A percentile compares a stretch with the other conserved stretches of the same genome.
These are phyloP conservation scores for Fissipunctia ypsillon DNA, from an alignment of 2,888 invertebrate genomes.

Conservation along the genomic window DNA sequence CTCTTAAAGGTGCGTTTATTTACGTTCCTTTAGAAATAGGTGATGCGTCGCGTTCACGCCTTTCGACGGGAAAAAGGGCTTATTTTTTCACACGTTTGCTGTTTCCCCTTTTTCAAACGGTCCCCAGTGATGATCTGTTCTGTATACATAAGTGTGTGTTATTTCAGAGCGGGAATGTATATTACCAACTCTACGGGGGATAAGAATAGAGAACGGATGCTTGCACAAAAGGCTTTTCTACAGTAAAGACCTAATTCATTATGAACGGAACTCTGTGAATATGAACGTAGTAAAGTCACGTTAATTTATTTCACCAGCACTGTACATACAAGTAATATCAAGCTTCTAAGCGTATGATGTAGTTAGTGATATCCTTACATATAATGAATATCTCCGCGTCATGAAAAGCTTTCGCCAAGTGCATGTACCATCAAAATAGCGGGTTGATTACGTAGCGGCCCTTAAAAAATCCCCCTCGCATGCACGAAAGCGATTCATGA, in stretches of 20 bases:
- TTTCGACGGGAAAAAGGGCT: slow-evolving; percentile 78
- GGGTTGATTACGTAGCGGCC: slow-evolving; percentile 72
- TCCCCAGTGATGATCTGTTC: slow-evolving; percentile 64
- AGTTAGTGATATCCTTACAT: slow-evolving; percentile 28
- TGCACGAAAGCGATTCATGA: slow-evolving; percentile 85
- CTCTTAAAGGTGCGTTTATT: slow-evolving; percentile 86
- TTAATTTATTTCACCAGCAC: slow-evolving; percentile 12
- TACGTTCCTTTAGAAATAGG: slow-evolving; percentile 87
- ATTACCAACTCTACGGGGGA: slow-evolving; percentile 15
- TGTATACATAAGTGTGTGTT: slow-evolving; percentile 49
- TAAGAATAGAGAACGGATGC: slow-evolving; percentile 20
- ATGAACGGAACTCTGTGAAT: slow-evolving; percentile 18
- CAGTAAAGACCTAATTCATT: slow-evolving; percentile 11
- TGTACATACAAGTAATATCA: not conserved
- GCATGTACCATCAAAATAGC: slow-evolving; percentile 66
- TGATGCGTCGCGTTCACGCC: slow-evolving; percentile 86
- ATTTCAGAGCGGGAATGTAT: slow-evolving; percentile 36
- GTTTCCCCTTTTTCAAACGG: slow-evolving; percentile 67
- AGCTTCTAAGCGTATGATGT: slow-evolving; percentile 17
- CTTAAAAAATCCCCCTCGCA: slow-evolving; percentile 81
- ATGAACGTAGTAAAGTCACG: not conserved
- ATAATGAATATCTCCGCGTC: slow-evolving; percentile 38
- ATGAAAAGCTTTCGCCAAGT: slow-evolving; percentile 52
- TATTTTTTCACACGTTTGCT: slow-evolving; percentile 80
- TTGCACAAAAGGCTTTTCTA: slow-evolving; percentile 19